Evolutionary conservation across 1,140 invertebrate species (phyloP), one percentile per base, ranked within the genome.

Genomic region (Pachyrhynchus sulphureomaculatus): DNA sequence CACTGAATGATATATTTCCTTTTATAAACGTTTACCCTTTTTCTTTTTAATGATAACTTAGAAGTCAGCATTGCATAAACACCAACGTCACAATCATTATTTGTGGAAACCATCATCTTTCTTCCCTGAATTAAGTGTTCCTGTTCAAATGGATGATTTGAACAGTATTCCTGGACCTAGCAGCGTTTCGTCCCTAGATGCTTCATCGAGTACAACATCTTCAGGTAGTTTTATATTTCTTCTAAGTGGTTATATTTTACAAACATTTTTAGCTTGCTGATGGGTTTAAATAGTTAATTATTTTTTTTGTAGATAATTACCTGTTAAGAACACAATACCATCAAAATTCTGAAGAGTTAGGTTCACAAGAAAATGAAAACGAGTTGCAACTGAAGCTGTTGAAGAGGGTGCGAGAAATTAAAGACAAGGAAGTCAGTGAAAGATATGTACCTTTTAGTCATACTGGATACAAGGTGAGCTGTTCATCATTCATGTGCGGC

Each of bases 51-150:
- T n/a, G n/a, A n/a, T n/a, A n/a, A n/a, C n/a, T 44, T 45, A 76
- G 66, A 77, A 69, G 69, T 70, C 70, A 42, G 42, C 71, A 0
- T 56, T 68, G 45, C 78, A 78, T 68, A 77, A 79, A 29, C 78
- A 84, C 66, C 80, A 82, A 51, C 76, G 78, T 36, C 72, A 76
- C 41, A 83, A 80, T 61, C 76, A 79, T 26, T 79, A 78, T 13
- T 69, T 83, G 9, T 79, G 77, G 34, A 78, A 75, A 49, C 81
- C 85, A 63, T 90, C 90, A 0, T 93, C 91, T 21, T 93, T 93
- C 67, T 90, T 93, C 65, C 88, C 90, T 0, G 84, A 89, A 60
- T 79, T 90, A 17, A 84, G 88, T 75, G 79, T 85, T 12, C 81
- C 83, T 29, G 80, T 86, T 6, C 77, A 78, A 64, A 85, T 85